Base-by-base conservation (phyloP, 2,797 vertebrate species). In the Prunella strophiata region DNA sequence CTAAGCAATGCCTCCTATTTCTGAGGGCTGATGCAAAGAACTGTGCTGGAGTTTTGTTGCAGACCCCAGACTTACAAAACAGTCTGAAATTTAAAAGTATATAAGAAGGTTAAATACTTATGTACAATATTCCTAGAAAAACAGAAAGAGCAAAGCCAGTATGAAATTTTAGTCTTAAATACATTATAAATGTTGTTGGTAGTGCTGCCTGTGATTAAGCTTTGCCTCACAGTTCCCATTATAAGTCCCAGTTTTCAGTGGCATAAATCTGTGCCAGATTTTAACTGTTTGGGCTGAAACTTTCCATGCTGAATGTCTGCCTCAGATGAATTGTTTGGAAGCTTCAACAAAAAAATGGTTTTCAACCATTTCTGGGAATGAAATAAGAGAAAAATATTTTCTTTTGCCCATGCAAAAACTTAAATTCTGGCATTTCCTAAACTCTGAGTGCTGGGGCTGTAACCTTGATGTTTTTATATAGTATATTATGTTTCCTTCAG, bases 281-380 rank as follows among this genome's bases (percentile, higher is more conserved):
- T 94, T 93, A 96, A 96, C 96, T 94, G 86, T 95, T 96, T 96
- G 96, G 92, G 92, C 86, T 95, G 91, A 94, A 94, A 96, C 84
- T 96, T 96, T 96, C 96, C 95, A 55, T 95, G 91, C 86, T 91
- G 77, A 95, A 93, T 91, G 94, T 93, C 95, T 96, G 89, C 75
- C 72, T 94, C 79, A 85, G 85, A 95, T 93, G 74, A 94, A 96
- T 96, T 96, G 87, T 96, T 96, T 95, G 96, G 96, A 96, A 94
- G 78, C 75, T 95, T 67, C 54, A 80, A 89, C 29, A 94, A 92
- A 96, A 96, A 96, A 96, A 94, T 93, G 93, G 87, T 93, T 94
- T 94, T 89, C n/a, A n/a, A 88, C 93, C 89, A 77, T 94, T 96
- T 96, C 95, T 96, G 96, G 96, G 95, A 96, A 96, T 92, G 89